phyloP scores from a whole-genome alignment of 2,113 vertebrate genomes.

The Ploceus nigricollis region DNA sequence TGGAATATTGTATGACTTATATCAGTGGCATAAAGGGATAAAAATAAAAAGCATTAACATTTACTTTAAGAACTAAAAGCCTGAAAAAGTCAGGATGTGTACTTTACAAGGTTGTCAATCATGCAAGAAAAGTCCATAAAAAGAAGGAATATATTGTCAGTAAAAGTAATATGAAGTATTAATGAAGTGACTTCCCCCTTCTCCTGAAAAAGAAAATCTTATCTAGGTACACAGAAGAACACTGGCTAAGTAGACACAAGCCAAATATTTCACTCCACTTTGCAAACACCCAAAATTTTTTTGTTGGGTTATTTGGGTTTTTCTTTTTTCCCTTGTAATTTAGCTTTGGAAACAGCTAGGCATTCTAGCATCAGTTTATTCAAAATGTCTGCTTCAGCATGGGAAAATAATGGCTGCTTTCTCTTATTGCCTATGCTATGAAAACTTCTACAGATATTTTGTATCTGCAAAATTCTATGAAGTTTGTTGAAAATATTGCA shows the following conservation, averaged over 20 bases:
- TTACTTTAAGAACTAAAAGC: background rate
- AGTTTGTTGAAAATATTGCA: background rate
- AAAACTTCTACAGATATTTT: background rate
- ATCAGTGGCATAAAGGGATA: background rate
- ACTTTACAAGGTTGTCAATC: background rate
- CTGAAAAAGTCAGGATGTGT: background rate
- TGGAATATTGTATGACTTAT: background rate
- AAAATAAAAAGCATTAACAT: background rate
- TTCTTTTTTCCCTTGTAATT: background rate
- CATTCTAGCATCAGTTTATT: background rate
- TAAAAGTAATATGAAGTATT: background rate
- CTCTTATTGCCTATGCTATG: background rate
- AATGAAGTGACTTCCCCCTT: background rate
- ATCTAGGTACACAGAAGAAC: background rate
- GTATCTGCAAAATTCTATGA: background rate
- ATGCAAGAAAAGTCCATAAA: background rate
- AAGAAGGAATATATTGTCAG: background rate
- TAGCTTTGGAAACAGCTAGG: background rate
- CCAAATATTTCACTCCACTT: background rate
- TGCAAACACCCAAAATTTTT: rapidly evolving
- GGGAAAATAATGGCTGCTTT: background rate
- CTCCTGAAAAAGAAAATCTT: background rate
- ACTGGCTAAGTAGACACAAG: background rate
- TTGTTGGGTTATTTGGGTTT: background rate
- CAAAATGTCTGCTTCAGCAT: background rate